Percentiles rank a stretch among this genome's conserved stretches.
Conservation (phyloP, 2,888 invertebrate genomes). For the Eristalinus aeneus region DNA sequence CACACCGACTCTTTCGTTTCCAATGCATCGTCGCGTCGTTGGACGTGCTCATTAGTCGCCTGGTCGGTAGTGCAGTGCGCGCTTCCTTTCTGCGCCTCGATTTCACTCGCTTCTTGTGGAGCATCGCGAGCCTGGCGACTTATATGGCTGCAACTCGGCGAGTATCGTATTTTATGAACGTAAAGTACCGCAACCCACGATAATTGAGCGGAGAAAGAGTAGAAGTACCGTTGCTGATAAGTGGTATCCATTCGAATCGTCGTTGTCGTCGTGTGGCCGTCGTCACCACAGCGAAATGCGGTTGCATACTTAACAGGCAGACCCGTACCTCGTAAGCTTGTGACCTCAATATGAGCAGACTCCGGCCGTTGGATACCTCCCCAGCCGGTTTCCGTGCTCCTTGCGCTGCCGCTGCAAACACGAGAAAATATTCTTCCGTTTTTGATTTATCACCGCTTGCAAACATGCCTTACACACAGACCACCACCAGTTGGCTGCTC, state of each 20-base stretch:
- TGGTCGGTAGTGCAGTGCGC: constrained; percentile 9
- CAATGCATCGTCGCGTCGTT: background rate
- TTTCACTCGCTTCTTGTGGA: constrained; percentile 45
- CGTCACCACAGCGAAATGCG: constrained; percentile 35
- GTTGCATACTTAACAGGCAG: constrained; percentile 63
- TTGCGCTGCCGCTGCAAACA: constrained; percentile 32
- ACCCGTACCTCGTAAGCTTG: background rate
- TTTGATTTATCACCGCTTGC: constrained; percentile 68
- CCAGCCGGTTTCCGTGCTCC: constrained; percentile 30
- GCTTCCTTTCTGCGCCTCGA: constrained; percentile 44
- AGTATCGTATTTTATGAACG: constrained; percentile 38
- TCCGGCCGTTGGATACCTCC: constrained; percentile 12
- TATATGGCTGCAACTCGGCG: constrained; percentile 16
- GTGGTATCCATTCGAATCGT: constrained; percentile 38
- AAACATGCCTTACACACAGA: constrained; percentile 19
- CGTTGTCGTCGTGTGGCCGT: background rate
- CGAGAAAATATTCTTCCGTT: constrained; percentile 65
- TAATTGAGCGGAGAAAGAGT: constrained; percentile 63
- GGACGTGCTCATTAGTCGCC: constrained; percentile 41
- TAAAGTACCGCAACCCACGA: constrained; percentile 63
- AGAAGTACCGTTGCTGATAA: constrained; percentile 66
- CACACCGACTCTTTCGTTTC: constrained; percentile 28
- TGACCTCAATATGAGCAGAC: constrained; percentile 64
- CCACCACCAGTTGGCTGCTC: background rate
- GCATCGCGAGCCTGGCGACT: constrained; percentile 28